phyloP scores from a whole-genome alignment of 1,140 invertebrate species.

The Drosophila funebris region DNA sequence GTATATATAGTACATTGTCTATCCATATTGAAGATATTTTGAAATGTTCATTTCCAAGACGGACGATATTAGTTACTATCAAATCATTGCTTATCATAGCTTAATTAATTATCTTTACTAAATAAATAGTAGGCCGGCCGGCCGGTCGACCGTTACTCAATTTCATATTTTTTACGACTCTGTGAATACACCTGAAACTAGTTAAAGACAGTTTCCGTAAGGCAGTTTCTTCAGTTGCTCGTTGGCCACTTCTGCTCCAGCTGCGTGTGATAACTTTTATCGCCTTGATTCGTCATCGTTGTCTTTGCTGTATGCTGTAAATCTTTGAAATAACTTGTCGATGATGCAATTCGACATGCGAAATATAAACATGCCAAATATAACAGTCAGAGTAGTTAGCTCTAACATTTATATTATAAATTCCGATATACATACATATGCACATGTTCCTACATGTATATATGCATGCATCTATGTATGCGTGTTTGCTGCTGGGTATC shows the following conservation, averaged over 20 bases:
- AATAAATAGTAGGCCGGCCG: constrained; percentile 35
- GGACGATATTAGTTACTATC: constrained; percentile 36
- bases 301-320: constrained; percentile 37
- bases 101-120: constrained; percentile 67
- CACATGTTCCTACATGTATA: neutral
- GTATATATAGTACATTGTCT: too few relatives aligned
- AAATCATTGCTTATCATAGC: constrained; percentile 48
- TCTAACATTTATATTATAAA: constrained; percentile 32
- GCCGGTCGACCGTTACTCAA: constrained; percentile 27
- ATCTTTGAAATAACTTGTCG: constrained; percentile 57
- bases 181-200: constrained; percentile 18
- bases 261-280: constrained; percentile 60
- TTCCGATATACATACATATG: constrained; percentile 13
- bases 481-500: constrained; percentile 45
- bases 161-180: constrained; percentile 24
- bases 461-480: neutral
- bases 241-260: too few relatives aligned
- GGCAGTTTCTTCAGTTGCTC: too few relatives aligned
- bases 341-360: constrained; percentile 65
- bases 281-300: constrained; percentile 23
- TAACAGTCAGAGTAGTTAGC: constrained; percentile 39
- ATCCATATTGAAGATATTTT: constrained; percentile 15
- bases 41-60: constrained; percentile 32
- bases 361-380: constrained; percentile 41
- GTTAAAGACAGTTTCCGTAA: constrained; percentile 32